phyloP scores from a whole-genome alignment of 2,113 vertebrate species.

The Mirza zaza region DNA sequence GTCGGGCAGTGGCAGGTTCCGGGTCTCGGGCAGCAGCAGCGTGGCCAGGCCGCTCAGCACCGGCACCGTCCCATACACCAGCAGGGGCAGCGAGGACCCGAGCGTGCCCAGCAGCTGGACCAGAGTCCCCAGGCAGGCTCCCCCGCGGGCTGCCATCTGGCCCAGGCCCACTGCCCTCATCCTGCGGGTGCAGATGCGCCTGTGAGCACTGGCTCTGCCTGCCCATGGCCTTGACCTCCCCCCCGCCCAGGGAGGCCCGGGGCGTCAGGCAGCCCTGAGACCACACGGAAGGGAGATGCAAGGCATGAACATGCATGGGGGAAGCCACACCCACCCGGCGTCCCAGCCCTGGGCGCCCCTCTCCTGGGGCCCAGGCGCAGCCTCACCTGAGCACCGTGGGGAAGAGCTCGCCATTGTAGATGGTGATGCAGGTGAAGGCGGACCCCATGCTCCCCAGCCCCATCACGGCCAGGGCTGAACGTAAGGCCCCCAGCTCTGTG shows the following conservation, averaged over 20 bases:
- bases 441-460: conserved; percentile 89
- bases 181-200: not conserved
- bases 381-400: conserved; percentile 82
- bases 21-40: conserved; percentile 49
- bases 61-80: not conserved
- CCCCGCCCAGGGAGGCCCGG: not conserved
- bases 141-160: not conserved
- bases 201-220: not conserved
- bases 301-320: fast-evolving
- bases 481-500: conserved; percentile 84
- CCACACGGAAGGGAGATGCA: fast-evolving
- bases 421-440: conserved; percentile 86
- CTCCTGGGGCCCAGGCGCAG: not conserved
- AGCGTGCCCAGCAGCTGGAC: not conserved
- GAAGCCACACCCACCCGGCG: fast-evolving
- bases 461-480: conserved; percentile 86
- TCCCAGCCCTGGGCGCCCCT: not conserved
- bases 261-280: not conserved
- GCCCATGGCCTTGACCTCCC: not conserved
- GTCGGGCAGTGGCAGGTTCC: conserved; percentile 29
- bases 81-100: not conserved
- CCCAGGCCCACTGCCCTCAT: conserved; percentile 56
- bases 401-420: conserved; percentile 81
- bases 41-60: not conserved
- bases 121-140: conserved; percentile 62